Conservation (phyloP, 1,140 invertebrate species). For the Capitella teleta region DNA sequence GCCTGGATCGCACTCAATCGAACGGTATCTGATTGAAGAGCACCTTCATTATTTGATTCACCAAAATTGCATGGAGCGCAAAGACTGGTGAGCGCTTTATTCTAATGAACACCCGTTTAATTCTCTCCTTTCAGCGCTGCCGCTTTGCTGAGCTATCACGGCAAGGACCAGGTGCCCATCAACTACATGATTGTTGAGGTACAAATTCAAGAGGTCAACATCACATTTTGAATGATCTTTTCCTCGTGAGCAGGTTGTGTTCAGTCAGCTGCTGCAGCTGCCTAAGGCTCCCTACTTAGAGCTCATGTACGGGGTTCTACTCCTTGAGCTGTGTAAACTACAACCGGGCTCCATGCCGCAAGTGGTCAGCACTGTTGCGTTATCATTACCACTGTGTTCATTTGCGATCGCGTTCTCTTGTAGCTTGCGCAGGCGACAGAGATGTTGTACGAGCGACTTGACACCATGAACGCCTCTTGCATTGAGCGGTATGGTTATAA, state of each 20-base stretch:
- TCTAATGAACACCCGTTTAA: constrained; percentile 2
- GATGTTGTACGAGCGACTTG: constrained; percentile 87
- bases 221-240: neutral
- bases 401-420: neutral
- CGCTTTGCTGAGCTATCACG: constrained; percentile 79
- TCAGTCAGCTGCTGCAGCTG: constrained; percentile 85
- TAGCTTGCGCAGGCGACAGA: constrained; percentile 93
- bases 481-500: constrained; percentile 64
- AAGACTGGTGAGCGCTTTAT: constrained; percentile 63
- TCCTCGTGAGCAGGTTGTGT: constrained; percentile 55
- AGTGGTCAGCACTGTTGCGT: constrained; percentile 43
- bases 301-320: constrained; percentile 79
- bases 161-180: constrained; percentile 86
- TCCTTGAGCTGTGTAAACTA: constrained; percentile 94
- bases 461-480: constrained; percentile 91
- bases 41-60: constrained; percentile 88
- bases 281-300: constrained; percentile 77
- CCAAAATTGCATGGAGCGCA: constrained; percentile 75
- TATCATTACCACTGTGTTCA: constrained; percentile 14
- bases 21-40: constrained; percentile 94
- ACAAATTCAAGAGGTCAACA: too few species aligned
- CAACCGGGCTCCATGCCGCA: constrained; percentile 95
- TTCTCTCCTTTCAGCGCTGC: constrained; percentile 54
- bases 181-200: constrained; percentile 96
- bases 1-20: constrained; percentile 92